Evolutionary conservation across 2,113 vertebrate genomes (phyloP), one percentile per base, ranked within the genome.

Genomic region (Sylvilagus bachmani): DNA sequence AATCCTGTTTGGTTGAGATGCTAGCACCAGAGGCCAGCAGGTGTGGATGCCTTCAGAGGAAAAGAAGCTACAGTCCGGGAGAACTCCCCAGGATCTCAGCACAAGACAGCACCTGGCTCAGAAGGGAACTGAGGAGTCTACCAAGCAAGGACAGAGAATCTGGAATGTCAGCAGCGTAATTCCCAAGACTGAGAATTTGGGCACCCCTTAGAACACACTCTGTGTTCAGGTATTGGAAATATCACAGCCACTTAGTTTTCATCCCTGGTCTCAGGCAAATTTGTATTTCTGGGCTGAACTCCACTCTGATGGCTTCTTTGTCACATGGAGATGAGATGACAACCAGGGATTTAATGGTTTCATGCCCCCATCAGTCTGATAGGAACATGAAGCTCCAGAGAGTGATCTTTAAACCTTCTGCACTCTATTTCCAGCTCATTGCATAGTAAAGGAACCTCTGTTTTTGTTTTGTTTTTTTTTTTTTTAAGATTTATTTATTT

Each of bases 161-260:
- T 27, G 24, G 24, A 61, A 87, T 61, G 19, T 94, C 53, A 95
- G 61, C 49, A 91, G 22, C 31, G 49, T 66, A 73, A 51, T n/a
- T 70, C 14, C 67, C 29, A 81, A 73, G 80, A 92, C 61, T 61
- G n/a, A 91, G 55, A 91, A 73, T 29, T 78, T 80, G 36, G 94
- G 55, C 71, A 69, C 53, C 55, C 36, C 7, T 61, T 86, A 55
- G 69, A 95, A 73, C n/a, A 91, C 7, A 83, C n/a, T 67, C n/a
- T 33, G 74, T 13, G 13, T 80, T 92, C 61, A 81, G 61, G 53
- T 89, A 80, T 49, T 91, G 25, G 49, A 92, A 95, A 85, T 84
- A 79, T 25, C 27, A n/a, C 64, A 51, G n/a, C 64, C 79, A 1
- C 74, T 24, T n/a, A 74, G 92, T 44, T n/a, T 86, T 21, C 27